phyloP scores from a whole-genome alignment of 2,113 vertebrate species.

The Rhegmatorhina hoffmannsi region DNA sequence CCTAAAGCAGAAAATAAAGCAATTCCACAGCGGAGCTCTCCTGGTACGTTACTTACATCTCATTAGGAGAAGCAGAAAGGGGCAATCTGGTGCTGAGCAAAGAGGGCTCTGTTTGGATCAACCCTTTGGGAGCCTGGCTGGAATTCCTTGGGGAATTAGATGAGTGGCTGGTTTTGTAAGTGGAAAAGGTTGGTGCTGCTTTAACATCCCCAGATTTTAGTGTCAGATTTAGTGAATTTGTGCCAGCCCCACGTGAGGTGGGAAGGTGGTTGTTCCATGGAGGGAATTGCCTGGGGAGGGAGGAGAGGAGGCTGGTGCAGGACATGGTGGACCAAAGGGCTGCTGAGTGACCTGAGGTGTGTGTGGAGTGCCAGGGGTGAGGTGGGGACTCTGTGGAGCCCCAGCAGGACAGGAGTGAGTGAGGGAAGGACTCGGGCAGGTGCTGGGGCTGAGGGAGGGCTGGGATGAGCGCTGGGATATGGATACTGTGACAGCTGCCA shows the following conservation, averaged over 20 bases:
- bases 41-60: conserved; percentile 69
- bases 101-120: conserved; percentile 1
- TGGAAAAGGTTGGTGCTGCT: neutral
- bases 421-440: neutral
- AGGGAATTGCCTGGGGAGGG: neutral
- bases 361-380: neutral
- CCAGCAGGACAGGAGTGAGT: neutral
- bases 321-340: neutral
- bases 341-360: neutral
- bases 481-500: neutral
- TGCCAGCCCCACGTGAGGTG: fast-evolving
- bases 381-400: neutral
- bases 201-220: neutral
- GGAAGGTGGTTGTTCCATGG: neutral
- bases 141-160: neutral
- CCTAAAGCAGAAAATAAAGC: conserved; percentile 83
- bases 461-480: fast-evolving
- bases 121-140: neutral
- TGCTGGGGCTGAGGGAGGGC: neutral
- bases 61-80: conserved; percentile 52
- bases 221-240: neutral
- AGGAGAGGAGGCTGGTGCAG: fast-evolving
- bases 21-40: conserved; percentile 78
- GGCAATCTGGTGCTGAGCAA: conserved; percentile 9
- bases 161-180: neutral